These are phyloP conservation scores for Torymus tubicola DNA, from an alignment of 2,888 invertebrate species.

Conservation along the genomic window DNA sequence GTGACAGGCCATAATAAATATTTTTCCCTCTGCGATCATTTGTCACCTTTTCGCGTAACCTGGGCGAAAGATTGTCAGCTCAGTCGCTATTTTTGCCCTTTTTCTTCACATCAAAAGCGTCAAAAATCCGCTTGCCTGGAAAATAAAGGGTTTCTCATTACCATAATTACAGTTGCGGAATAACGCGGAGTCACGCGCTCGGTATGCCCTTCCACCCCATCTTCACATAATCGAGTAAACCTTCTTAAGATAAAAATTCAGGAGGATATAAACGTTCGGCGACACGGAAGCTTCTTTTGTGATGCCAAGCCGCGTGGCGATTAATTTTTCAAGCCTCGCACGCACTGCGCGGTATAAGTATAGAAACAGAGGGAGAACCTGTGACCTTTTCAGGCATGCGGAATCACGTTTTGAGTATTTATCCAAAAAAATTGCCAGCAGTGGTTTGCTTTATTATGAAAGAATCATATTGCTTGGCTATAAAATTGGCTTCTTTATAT, in stretches of 20 bases:
- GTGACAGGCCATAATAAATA: too few relatives aligned
- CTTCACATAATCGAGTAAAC: not conserved
- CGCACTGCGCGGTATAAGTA: too few relatives aligned
- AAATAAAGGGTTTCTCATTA: conserved; percentile 29
- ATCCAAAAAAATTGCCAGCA: too few relatives aligned
- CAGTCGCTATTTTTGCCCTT: not conserved
- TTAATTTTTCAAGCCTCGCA: conserved; percentile 11
- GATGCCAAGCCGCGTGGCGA: not conserved
- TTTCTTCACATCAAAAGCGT: not conserved
- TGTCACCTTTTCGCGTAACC: too few relatives aligned
- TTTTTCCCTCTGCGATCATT: too few relatives aligned
- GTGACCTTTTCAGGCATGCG: too few relatives aligned
- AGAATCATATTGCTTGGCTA: too few relatives aligned
- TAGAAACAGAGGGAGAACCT: too few relatives aligned
- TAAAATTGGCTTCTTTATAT: too few relatives aligned
- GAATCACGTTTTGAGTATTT: too few relatives aligned
- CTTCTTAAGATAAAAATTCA: conserved; percentile 19
- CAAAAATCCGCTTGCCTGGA: not conserved
- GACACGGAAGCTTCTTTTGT: conserved; percentile 20
- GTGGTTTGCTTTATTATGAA: too few relatives aligned
- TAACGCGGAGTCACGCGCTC: conserved; percentile 20
- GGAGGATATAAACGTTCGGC: not conserved
- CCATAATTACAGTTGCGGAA: conserved; percentile 41
- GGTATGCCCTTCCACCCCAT: not conserved
- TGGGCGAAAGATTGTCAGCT: not conserved